Evolutionary conservation across 2,113 vertebrate species (phyloP), one percentile per base, ranked within the genome.

Genomic region (Bagarius yarrelli): DNA sequence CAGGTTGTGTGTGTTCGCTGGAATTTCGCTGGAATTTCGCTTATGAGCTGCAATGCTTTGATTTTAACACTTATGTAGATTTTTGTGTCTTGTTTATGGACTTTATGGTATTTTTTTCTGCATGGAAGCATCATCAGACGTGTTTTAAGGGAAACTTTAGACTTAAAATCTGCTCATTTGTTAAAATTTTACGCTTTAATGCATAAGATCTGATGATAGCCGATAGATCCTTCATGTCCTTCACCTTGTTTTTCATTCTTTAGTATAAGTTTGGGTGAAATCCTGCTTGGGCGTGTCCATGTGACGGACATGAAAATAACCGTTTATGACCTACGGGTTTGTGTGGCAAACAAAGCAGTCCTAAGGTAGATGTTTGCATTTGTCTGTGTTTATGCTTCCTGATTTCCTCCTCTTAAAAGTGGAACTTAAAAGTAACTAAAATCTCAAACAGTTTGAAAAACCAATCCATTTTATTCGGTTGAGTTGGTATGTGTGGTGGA

Each of bases 291-390:
- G 21, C 4, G 36, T 36, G 56, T 52, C 21, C 14, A 14, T 36
- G 47, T n/a, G 21, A 63, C 16, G 5, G 57, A 81, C 8, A 21
- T 63, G 70, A 32, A 73, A 55, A 80, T 70, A 53, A 50, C 27
- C 47, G 14, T 81, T 53, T 73, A 53, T 55, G 47, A 50, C 30
- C 69, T 53, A 27, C 21, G 36, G 57, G 44, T 27, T 36, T 64
- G 69, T 25, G 57, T 40, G 30, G 30, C 53, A 57, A 60, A n/a
- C 55, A 72, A 27, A 23, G 27, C 27, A 66, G 9, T 71, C 40
- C 32, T 36, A 57, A 72, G 21, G 1, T 32, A 14, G n/a, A 21
- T 60, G 67, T 61, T 72, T 80, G 55, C 55, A 5, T 44, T 47
- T 44, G n/a, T 23, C 16, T 13, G 44, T 59, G 55, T n/a, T 25